Conservation (phyloP, 2,797 vertebrate genomes). For the Huso huso region DNA sequence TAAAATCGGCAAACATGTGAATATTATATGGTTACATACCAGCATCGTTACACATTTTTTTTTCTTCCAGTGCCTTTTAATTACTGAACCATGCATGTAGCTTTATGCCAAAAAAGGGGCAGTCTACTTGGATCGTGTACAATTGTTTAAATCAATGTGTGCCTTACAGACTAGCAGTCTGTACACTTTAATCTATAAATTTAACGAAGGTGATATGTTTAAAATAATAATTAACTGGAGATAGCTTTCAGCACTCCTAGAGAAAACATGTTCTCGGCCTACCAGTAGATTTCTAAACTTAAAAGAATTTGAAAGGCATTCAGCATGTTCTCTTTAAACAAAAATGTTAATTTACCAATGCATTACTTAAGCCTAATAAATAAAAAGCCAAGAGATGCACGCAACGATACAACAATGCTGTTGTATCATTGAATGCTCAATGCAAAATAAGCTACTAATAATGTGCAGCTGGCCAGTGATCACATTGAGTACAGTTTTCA, state of each 20-base stretch:
- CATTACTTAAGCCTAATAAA: too few species aligned
- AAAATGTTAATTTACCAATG: not conserved
- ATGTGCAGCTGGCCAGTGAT: not conserved
- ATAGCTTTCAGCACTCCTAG: not conserved
- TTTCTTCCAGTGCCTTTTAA: conserved; percentile 11
- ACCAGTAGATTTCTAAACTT: not conserved
- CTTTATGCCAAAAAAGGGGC: not conserved
- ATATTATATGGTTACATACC: not conserved
- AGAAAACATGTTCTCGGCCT: not conserved
- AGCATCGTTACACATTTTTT: not conserved
- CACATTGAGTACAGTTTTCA: not conserved
- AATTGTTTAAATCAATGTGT: conserved; percentile 5
- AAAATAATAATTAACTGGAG: not conserved
- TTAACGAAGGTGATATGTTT: not conserved
- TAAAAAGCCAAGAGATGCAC: too few species aligned
- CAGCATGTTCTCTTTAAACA: not conserved
- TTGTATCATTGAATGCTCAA: too few species aligned
- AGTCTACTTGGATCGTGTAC: conserved; percentile 9
- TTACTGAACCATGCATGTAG: not conserved
- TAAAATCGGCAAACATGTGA: not conserved
- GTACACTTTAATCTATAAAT: not conserved
- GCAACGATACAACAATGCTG: too few species aligned
- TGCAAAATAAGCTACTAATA: too few species aligned
- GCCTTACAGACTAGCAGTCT: conserved; percentile 1
- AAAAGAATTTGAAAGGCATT: not conserved